These are phyloP conservation scores for Artibeus jamaicensis DNA, from an alignment of 2,797 vertebrate genomes.

Conservation along the genomic window DNA sequence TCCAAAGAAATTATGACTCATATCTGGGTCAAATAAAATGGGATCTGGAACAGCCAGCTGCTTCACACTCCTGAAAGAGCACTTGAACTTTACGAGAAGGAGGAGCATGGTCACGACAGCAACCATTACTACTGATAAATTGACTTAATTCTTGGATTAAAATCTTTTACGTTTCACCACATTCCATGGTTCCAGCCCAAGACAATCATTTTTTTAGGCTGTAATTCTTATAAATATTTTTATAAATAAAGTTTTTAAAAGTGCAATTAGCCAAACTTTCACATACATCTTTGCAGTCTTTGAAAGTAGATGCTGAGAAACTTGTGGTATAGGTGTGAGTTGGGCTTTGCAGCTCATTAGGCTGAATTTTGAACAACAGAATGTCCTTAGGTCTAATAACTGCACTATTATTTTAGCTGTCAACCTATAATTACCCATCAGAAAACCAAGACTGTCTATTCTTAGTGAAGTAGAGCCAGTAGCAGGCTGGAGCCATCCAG, in stretches of 20 bases:
- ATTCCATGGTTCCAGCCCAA: neutral
- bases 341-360: neutral
- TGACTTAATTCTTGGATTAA: neutral
- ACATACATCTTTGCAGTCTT: neutral
- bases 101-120: neutral
- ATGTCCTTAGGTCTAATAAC: neutral
- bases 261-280: conserved; percentile 14
- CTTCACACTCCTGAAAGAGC: neutral
- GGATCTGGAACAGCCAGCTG: neutral
- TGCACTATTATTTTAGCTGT: neutral
- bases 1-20: conserved; percentile 22
- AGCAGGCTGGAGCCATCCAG: neutral
- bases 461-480: neutral
- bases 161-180: neutral
- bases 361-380: conserved; percentile 45
- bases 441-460: neutral
- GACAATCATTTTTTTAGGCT: conserved; percentile 11
- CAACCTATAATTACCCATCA: neutral
- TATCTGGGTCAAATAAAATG: conserved; percentile 28
- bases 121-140: neutral
- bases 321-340: neutral
- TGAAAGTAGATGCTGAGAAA: conserved; percentile 14
- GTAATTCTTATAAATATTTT: neutral
- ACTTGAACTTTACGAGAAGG: conserved; percentile 11
- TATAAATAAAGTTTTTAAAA: conserved; percentile 33